Evolutionary conservation across 2,797 vertebrate species (phyloP).

Genomic region (Sciaenops ocellatus): DNA sequence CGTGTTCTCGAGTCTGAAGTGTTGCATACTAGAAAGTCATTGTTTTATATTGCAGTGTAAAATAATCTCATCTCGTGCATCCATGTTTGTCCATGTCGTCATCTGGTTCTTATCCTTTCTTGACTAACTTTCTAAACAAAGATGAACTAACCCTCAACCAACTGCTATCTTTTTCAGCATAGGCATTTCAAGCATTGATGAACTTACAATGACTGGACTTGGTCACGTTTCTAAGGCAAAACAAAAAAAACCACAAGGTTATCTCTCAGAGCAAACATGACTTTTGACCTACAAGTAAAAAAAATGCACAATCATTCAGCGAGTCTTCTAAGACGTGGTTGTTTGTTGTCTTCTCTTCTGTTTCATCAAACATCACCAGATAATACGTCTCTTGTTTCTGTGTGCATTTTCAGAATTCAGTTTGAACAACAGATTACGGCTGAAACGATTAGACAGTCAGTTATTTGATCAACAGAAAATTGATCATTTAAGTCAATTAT

Average conservation of each 20-base stretch:
- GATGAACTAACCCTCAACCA: not conserved
- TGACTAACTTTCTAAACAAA: not conserved
- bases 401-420: not conserved
- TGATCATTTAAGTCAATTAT: not conserved
- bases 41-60: not conserved
- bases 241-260: not conserved
- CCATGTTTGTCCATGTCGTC: not conserved
- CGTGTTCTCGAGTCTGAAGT: not conserved
- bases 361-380: conserved; percentile 6
- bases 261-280: conserved; percentile 34
- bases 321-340: not conserved
- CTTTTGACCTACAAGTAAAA: conserved; percentile 25
- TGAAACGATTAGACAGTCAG: not conserved
- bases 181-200: not conserved
- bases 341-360: not conserved
- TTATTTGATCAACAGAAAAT: not conserved
- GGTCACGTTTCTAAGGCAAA: not conserved
- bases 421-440: not conserved
- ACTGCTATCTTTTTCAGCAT: not conserved
- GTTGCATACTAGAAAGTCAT: not conserved
- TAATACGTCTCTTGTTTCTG: not conserved
- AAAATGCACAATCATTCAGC: not conserved
- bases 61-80: not conserved
- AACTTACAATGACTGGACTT: not conserved
- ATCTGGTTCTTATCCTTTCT: not conserved